These are phyloP conservation scores for Toxotes lorentzi DNA, from an alignment of 2,797 vertebrate genomes.

Conservation along the genomic window DNA sequence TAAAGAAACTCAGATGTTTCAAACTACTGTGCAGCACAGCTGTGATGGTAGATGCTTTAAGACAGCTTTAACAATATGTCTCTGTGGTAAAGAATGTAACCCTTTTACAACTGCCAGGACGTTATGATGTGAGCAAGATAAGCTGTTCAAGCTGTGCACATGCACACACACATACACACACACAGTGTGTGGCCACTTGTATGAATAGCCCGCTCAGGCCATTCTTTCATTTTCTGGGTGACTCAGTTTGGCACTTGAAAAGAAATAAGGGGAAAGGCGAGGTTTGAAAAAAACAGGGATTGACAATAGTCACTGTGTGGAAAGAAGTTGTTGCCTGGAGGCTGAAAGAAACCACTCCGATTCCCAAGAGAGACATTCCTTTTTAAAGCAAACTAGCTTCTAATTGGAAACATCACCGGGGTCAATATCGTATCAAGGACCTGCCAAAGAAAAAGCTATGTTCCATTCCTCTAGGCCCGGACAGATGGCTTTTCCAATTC, in stretches of 20 bases:
- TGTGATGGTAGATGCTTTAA: background rate
- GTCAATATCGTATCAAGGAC: conserved; percentile 63
- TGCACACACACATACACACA: conserved; percentile 21
- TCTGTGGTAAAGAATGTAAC: conserved; percentile 58
- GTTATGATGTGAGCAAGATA: conserved; percentile 68
- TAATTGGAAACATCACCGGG: conserved; percentile 72
- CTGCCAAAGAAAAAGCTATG: conserved; percentile 56
- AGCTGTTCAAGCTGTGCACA: conserved; percentile 42
- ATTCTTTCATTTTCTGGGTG: conserved; percentile 66
- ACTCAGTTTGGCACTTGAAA: conserved; percentile 63
- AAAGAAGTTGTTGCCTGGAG: conserved; percentile 52
- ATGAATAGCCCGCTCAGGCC: conserved; percentile 46
- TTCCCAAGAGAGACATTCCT: conserved; percentile 53
- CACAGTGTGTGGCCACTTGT: conserved; percentile 55
- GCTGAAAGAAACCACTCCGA: conserved; percentile 52
- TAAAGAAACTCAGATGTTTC: background rate
- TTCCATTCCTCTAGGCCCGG: conserved; percentile 48
- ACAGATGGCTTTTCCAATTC: conserved; percentile 58
- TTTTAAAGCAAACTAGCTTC: conserved; percentile 60
- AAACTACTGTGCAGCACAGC: background rate
- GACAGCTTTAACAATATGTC: conserved; percentile 26
- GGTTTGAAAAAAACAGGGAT: conserved; percentile 29
- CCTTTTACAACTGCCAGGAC: conserved; percentile 43
- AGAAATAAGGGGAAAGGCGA: background rate
- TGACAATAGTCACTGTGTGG: conserved; percentile 70